phyloP scores from a whole-genome alignment of 2,888 invertebrate species.

The Microplitis manilae region DNA sequence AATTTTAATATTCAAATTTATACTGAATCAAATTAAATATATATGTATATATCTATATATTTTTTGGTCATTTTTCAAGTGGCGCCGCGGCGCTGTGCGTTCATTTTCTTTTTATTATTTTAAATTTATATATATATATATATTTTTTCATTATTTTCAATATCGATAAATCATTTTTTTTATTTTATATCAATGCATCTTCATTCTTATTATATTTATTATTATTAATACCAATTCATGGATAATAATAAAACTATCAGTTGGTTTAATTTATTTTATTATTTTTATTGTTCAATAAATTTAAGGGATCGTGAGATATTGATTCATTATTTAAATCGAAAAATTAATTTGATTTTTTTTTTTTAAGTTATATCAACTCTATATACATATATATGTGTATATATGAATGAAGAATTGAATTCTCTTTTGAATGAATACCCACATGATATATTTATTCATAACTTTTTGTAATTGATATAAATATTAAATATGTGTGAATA shows the following conservation, averaged over 20 bases:
- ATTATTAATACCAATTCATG: not conserved
- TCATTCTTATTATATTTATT: not conserved
- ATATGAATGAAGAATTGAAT: too few species aligned
- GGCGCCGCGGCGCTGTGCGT: conserved; percentile 1
- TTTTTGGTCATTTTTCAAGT: not conserved
- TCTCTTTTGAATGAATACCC: too few species aligned
- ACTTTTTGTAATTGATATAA: too few species aligned
- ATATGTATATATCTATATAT: not conserved
- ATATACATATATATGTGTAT: too few species aligned
- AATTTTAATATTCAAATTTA: not conserved
- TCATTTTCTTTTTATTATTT: not conserved
- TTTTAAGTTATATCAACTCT: too few species aligned
- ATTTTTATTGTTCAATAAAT: too few species aligned
- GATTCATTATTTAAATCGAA: too few species aligned
- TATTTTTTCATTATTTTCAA: not conserved
- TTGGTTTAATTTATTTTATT: too few species aligned
- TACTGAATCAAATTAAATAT: not conserved
- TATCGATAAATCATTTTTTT: not conserved
- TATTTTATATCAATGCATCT: not conserved
- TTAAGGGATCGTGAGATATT: too few species aligned
- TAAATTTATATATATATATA: not conserved
- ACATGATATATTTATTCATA: too few species aligned
- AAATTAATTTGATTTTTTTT: too few species aligned
- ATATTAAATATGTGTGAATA: too few species aligned
- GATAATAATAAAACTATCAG: not conserved